Evolutionary conservation across 2,888 invertebrate species (phyloP).

Genomic region (Trimorus sp.): DNA sequence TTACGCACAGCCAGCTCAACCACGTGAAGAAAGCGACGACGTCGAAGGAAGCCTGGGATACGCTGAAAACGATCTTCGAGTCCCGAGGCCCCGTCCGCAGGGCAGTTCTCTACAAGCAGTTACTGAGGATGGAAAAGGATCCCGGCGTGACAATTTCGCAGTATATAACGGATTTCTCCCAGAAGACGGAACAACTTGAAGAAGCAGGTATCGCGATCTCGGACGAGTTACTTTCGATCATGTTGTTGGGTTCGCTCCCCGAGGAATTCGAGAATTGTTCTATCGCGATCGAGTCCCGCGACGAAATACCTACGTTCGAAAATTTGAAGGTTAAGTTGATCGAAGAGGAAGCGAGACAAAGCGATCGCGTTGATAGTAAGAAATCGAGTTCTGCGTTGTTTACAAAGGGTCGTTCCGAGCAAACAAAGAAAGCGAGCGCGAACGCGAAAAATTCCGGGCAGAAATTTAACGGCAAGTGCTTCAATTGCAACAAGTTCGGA

Average conservation of each 20-base stretch:
- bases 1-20: constrained; percentile 38
- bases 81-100: constrained; percentile 66
- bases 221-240: constrained; percentile 53
- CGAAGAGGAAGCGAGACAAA: constrained; percentile 53
- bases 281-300: constrained; percentile 18
- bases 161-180: constrained; percentile 55
- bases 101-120: constrained; percentile 5
- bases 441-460: not conserved
- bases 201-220: constrained; percentile 65
- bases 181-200: constrained; percentile 39
- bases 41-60: constrained; percentile 36
- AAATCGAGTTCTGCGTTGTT: not conserved
- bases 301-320: constrained; percentile 11
- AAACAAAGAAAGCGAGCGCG: constrained; percentile 2
- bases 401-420: not conserved
- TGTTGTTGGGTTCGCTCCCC: constrained; percentile 17
- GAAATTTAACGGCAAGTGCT: constrained; percentile 27
- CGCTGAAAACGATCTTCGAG: constrained; percentile 30
- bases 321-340: constrained; percentile 47
- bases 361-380: constrained; percentile 6
- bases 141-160: constrained; percentile 51
- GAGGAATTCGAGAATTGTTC: constrained; percentile 12
- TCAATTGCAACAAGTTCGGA: constrained; percentile 8
- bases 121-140: constrained; percentile 1
- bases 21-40: constrained; percentile 24